Conservation (phyloP, 2,888 invertebrate species). For the Toxonevra muliebris region DNA sequence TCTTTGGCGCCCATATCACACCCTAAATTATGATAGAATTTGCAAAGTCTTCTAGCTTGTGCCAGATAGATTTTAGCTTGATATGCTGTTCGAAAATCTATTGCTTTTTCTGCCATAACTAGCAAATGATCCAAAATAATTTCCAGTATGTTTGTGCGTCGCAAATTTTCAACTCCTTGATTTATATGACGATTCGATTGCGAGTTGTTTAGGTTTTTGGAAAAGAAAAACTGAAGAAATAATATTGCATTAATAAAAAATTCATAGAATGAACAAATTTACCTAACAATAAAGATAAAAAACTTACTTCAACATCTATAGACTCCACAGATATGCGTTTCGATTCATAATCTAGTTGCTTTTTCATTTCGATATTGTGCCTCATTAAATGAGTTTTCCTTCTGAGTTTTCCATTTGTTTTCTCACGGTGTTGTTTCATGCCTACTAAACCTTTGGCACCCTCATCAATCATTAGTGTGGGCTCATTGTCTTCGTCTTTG, state of each 20-base stretch:
- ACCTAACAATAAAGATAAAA: not conserved
- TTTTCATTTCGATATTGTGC: constrained; percentile 49
- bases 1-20: constrained; percentile 68
- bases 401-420: constrained; percentile 68
- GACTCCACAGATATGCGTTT: constrained; percentile 65
- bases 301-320: constrained; percentile 69
- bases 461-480: constrained; percentile 55
- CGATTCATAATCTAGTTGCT: constrained; percentile 44
- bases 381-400: constrained; percentile 63
- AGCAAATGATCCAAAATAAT: constrained; percentile 79
- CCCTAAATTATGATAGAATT: constrained; percentile 69
- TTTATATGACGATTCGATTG: constrained; percentile 46
- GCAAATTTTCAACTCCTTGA: constrained; percentile 68
- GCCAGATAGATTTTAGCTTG: constrained; percentile 75
- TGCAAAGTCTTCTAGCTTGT: constrained; percentile 75
- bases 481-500: constrained; percentile 46
- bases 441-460: constrained; percentile 64
- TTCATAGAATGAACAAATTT: not conserved
- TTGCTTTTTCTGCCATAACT: constrained; percentile 74
- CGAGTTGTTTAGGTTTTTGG: constrained; percentile 40
- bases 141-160: constrained; percentile 72
- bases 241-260: not conserved
- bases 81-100: constrained; percentile 70
- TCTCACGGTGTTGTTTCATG: constrained; percentile 66
- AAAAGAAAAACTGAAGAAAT: constrained; percentile 46